A percentile compares a stretch with the other conserved stretches of the same genome.
Conservation (phyloP, 1,140 invertebrate species). For the Ooceraea biroi region DNA sequence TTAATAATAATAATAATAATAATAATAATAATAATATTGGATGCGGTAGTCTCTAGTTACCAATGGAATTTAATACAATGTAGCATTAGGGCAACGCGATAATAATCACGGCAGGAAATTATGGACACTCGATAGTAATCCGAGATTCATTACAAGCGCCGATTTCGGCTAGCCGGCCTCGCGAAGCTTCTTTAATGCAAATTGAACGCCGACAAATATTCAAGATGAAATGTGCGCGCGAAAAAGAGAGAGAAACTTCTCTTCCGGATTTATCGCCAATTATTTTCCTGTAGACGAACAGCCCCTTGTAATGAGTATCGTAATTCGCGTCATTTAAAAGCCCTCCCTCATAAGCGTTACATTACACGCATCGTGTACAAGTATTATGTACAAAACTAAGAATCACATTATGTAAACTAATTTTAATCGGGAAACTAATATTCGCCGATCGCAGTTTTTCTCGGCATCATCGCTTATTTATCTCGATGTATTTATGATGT, state of each 20-base stretch:
- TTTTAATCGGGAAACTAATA: background rate
- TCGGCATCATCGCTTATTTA: background rate
- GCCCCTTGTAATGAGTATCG: slow-evolving; percentile 7
- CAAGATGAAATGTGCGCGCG: slow-evolving; percentile 45
- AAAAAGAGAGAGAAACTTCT: slow-evolving; percentile 6
- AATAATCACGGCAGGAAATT: slow-evolving; percentile 61
- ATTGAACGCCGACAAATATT: slow-evolving; percentile 42
- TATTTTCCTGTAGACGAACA: slow-evolving; percentile 38
- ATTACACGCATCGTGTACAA: background rate
- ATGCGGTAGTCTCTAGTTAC: slow-evolving; percentile 46
- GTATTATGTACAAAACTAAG: background rate
- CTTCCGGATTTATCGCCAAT: slow-evolving; percentile 40
- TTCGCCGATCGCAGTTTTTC: no score
- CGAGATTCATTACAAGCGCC: slow-evolving; percentile 59
- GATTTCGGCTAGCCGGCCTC: slow-evolving; percentile 49
- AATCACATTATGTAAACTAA: no score
- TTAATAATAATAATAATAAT: slow-evolving; percentile 33
- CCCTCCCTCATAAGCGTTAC: background rate
- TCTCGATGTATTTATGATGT: background rate
- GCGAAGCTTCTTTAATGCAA: slow-evolving; percentile 54
- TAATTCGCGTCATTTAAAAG: slow-evolving; percentile 29
- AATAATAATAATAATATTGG: slow-evolving; percentile 49
- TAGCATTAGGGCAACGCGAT: slow-evolving; percentile 59
- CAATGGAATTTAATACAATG: slow-evolving; percentile 61
- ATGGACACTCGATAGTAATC: slow-evolving; percentile 61